Base-by-base conservation (phyloP, 2,113 vertebrate species). In the Tetrao urogallus region DNA sequence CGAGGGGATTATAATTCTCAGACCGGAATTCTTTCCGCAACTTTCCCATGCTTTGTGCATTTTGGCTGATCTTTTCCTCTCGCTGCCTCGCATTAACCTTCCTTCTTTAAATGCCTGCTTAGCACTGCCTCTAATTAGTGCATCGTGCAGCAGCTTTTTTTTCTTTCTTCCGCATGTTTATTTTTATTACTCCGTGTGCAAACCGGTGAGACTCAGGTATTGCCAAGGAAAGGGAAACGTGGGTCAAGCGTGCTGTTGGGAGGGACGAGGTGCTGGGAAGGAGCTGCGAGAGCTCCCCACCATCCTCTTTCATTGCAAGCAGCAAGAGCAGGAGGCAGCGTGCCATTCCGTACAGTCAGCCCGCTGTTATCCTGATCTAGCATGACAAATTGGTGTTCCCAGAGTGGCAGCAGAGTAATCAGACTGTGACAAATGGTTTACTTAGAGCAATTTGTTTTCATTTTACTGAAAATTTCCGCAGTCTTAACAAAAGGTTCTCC, bases 401-500 rank as follows among this genome's bases (percentile, higher is more conserved):
- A 96, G 94, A 97, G 97, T 97, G 96, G 95, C 97, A 97, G 96
- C 97, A 94, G 97, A 98, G 97, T 98, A 98, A 98, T 98, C 98
- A 97, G 97, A 97, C 97, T 98, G 97, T 98, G 98, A 98, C 97
- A 98, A 98, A 98, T 98, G 97, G 96, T 98, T 98, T 98, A 98
- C 97, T 98, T 98, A 96, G 91, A 98, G 97, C 97, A 98, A 98
- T 98, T 98, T 98, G 97, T 98, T 98, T 98, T 98, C 97, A 98
- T 98, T 98, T 98, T 94, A 91, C 95, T 96, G 97, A 97, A 98
- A 97, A 97, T 98, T 97, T 98, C 97, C 85, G 11, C 97, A 96
- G 91, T 92, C 94, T 97, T 97, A 92, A 97, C 97, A 97, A 97
- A 97, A 94, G 89, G 8, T 77, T 84, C 56, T 38, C 43, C 45